These are phyloP conservation scores for Sciurus vulgaris DNA, from an alignment of 2,797 vertebrate genomes.

Conservation along the genomic window DNA sequence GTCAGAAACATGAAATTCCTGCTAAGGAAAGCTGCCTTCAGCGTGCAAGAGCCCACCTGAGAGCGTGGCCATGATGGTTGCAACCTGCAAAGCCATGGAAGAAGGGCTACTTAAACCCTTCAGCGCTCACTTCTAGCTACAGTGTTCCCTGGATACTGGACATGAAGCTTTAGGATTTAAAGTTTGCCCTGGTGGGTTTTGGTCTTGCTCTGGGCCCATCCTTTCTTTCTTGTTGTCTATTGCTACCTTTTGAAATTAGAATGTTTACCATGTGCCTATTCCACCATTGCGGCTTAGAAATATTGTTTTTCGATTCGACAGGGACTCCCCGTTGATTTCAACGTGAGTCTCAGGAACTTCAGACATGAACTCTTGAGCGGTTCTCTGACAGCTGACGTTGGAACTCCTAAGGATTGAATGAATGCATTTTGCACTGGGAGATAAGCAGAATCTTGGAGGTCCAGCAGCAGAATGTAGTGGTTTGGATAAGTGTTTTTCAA, in stretches of 20 bases:
- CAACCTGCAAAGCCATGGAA: background rate
- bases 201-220: background rate
- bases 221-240: no score
- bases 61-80: no score
- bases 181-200: background rate
- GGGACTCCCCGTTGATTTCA: background rate
- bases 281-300: background rate
- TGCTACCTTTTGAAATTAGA: background rate
- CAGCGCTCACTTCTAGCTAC: no score
- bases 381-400: no score
- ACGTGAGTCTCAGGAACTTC: background rate
- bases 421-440: background rate
- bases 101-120: background rate
- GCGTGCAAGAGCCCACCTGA: background rate
- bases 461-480: background rate
- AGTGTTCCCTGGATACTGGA: background rate
- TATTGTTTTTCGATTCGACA: background rate
- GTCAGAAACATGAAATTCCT: background rate
- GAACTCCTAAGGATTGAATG: background rate
- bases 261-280: background rate
- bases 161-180: background rate
- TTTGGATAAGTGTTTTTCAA: no score
- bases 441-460: background rate
- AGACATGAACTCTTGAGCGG: background rate
- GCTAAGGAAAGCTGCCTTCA: background rate